These are phyloP conservation scores for Sarcophaga variegata DNA, from an alignment of 2,888 invertebrate species.

Conservation along the genomic window DNA sequence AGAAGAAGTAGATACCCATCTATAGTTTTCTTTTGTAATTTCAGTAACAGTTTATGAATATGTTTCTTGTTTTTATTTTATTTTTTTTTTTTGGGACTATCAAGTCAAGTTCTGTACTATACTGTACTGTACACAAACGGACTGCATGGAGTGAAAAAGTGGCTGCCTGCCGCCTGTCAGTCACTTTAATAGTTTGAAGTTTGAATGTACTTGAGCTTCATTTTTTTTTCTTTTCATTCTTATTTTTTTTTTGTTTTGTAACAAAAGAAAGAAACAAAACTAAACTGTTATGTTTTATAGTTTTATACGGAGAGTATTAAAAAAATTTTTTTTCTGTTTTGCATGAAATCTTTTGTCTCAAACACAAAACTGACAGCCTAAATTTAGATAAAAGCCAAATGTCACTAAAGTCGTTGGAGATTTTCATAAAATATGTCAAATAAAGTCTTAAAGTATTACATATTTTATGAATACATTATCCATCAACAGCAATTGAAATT, in stretches of 20 bases:
- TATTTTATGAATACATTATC: constrained; percentile 17
- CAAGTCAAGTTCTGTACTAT: constrained; percentile 58
- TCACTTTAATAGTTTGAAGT: constrained; percentile 56
- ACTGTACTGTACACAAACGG: constrained; percentile 41
- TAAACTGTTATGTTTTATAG: neutral
- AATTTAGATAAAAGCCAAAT: constrained; percentile 57
- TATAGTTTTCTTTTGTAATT: constrained; percentile 54
- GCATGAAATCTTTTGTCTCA: constrained; percentile 15
- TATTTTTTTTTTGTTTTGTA: constrained; percentile 24
- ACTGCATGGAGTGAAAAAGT: constrained; percentile 30
- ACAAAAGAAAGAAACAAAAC: constrained; percentile 27
- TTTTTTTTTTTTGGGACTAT: constrained; percentile 35
- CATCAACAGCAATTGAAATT: constrained; percentile 10
- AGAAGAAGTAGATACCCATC: constrained; percentile 34
- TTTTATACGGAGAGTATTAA: constrained; percentile 9
- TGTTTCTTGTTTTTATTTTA: constrained; percentile 14
- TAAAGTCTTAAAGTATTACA: constrained; percentile 22
- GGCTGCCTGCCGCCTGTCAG: constrained; percentile 60
- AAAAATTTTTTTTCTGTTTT: constrained; percentile 22
- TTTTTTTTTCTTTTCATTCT: constrained; percentile 27
- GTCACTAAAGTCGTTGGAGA: constrained; percentile 54
- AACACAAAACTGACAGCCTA: constrained; percentile 52
- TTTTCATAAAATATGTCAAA: constrained; percentile 46
- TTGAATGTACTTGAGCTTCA: constrained; percentile 51
- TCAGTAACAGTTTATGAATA: constrained; percentile 65